Conservation (phyloP, 2,797 vertebrate species). For the Alcedo atthis region DNA sequence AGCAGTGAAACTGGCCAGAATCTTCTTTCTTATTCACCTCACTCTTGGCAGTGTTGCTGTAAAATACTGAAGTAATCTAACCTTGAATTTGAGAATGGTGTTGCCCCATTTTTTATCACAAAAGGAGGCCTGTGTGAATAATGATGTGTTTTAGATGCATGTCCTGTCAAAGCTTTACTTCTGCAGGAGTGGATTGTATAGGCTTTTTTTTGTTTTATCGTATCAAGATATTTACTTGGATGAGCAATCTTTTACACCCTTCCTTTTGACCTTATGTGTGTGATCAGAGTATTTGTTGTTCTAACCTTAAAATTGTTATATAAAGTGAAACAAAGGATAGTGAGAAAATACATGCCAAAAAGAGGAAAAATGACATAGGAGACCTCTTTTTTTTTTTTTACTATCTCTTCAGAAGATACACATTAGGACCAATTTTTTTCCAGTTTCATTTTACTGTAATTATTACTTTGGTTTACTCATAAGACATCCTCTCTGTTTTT, state of each 20-base stretch:
- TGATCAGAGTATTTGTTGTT: neutral
- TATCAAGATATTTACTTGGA: neutral
- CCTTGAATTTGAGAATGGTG: neutral
- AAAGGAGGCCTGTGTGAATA: neutral
- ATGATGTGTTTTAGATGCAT: neutral
- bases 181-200: neutral
- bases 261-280: neutral
- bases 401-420: neutral
- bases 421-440: neutral
- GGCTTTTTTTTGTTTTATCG: neutral
- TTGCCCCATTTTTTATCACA: neutral
- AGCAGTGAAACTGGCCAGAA: neutral
- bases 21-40: neutral
- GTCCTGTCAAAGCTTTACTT: neutral
- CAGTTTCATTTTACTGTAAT: neutral
- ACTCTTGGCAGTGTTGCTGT: neutral
- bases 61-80: neutral
- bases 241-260: neutral
- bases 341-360: neutral
- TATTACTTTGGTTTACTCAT: neutral
- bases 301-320: neutral
- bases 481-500: neutral
- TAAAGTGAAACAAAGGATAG: neutral
- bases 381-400: neutral
- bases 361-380: neutral